These are phyloP conservation scores for Nautilus pompilius DNA, from an alignment of 1,140 invertebrate genomes.

Conservation along the genomic window DNA sequence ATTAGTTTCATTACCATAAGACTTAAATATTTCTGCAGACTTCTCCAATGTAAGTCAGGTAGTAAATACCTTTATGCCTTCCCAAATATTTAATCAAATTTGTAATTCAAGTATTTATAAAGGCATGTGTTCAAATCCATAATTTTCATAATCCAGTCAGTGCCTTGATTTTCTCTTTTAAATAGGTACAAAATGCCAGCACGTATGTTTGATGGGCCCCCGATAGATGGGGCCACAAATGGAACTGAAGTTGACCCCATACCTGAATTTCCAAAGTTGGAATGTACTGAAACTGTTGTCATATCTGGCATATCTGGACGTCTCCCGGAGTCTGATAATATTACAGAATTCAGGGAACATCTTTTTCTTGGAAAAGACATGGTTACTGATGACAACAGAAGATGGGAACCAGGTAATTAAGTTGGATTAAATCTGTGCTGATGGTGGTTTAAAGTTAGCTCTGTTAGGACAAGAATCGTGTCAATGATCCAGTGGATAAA, in stretches of 20 bases:
- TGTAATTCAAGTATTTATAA: no score
- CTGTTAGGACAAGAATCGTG: no score
- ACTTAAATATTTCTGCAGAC: no score
- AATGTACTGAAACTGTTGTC: slow-evolving; percentile 66
- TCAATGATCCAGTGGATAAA: no score
- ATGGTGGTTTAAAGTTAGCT: no score
- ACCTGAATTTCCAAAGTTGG: neutral
- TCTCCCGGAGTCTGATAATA: slow-evolving; percentile 80
- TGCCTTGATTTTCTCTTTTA: neutral
- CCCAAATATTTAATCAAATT: no score
- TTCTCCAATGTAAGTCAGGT: no score
- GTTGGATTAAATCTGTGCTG: no score
- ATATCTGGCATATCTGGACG: slow-evolving; percentile 86
- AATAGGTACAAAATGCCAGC: slow-evolving; percentile 16
- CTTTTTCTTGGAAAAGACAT: slow-evolving; percentile 83
- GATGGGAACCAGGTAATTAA: slow-evolving; percentile 73
- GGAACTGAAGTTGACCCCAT: slow-evolving; percentile 7
- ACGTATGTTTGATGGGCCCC: slow-evolving; percentile 9
- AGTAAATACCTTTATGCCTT: no score
- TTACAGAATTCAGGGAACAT: slow-evolving; percentile 85
- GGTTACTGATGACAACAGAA: slow-evolving; percentile 78
- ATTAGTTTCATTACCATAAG: no score
- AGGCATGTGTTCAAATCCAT: no score
- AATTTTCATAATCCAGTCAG: no score
- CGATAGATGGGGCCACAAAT: slow-evolving; percentile 5